These are phyloP conservation scores for Piprites chloris DNA, from an alignment of 2,113 vertebrate genomes.

Conservation along the genomic window DNA sequence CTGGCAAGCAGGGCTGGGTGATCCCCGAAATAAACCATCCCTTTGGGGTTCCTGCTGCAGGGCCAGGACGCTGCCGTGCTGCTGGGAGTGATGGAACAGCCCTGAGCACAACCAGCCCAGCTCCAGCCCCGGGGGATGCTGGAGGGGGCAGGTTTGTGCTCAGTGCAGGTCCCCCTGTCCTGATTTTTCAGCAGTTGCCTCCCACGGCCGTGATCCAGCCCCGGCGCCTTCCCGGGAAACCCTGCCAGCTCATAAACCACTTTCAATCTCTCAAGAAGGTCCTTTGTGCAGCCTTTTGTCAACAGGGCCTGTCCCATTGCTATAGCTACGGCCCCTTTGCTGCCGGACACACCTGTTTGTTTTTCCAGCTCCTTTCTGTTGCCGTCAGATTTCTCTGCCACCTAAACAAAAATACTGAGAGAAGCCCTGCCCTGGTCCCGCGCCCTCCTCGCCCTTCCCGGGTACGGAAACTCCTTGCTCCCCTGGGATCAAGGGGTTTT, in stretches of 20 bases:
- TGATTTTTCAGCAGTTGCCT: neutral
- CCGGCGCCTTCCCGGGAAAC: neutral
- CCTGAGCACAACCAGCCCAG: fast-evolving
- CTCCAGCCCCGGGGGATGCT: fast-evolving
- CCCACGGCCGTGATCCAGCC: fast-evolving
- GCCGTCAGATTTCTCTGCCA: neutral
- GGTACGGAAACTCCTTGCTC: neutral
- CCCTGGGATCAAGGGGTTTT: neutral
- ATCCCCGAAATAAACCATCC: neutral
- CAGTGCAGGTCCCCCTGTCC: fast-evolving
- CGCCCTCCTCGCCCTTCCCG: fast-evolving
- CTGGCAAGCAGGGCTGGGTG: neutral
- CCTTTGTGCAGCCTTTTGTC: constrained; percentile 53
- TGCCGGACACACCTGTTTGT: constrained; percentile 59
- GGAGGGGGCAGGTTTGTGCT: neutral
- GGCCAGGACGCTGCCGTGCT: fast-evolving
- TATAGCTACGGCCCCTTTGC: constrained; percentile 41
- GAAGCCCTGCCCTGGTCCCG: neutral
- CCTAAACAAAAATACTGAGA: neutral
- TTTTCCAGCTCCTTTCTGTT: constrained; percentile 60
- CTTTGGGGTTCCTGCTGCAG: neutral
- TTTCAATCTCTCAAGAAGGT: constrained; percentile 14
- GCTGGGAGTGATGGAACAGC: neutral
- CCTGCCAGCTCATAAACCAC: neutral
- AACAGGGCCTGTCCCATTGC: constrained; percentile 57